Evolutionary conservation across 2,797 vertebrate species (phyloP).

Genomic region (Hydrolagus colliei): DNA sequence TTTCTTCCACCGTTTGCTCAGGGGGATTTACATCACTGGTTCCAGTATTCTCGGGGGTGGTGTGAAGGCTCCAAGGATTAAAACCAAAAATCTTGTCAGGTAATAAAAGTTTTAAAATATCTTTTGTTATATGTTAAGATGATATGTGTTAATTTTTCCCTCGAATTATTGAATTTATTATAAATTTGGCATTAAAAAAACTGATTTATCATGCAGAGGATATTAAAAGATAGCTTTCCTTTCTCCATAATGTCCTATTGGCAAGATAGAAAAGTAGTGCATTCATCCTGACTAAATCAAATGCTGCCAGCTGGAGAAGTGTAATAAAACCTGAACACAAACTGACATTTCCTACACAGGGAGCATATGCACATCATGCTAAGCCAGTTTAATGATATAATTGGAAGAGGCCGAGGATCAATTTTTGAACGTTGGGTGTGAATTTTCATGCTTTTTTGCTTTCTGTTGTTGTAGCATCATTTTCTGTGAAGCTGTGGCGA

Average conservation of each 20-base stretch:
- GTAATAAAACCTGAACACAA: too few species aligned
- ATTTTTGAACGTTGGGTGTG: background rate
- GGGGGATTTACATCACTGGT: slow-evolving; percentile 97
- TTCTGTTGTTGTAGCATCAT: slow-evolving; percentile 70
- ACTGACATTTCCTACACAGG: too few species aligned
- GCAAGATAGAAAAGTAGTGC: too few species aligned
- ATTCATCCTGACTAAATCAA: too few species aligned
- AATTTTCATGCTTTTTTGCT: background rate
- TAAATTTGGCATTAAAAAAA: too few species aligned
- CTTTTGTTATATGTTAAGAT: background rate
- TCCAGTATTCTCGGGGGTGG: slow-evolving; percentile 96
- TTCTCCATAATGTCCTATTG: too few species aligned
- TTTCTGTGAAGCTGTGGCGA: slow-evolving; percentile 97
- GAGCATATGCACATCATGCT: too few species aligned
- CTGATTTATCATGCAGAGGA: too few species aligned
- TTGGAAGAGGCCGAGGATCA: background rate
- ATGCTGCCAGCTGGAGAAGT: too few species aligned
- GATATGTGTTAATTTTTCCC: background rate
- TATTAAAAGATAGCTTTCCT: too few species aligned
- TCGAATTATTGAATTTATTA: too few species aligned
- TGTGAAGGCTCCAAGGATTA: slow-evolving; percentile 94
- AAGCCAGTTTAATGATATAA: background rate
- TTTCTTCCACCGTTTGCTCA: slow-evolving; percentile 44
- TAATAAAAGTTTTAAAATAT: slow-evolving; percentile 45
- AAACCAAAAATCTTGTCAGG: slow-evolving; percentile 98